Percentiles rank a stretch among this genome's conserved stretches.
These are phyloP conservation scores for Nannoperca australis DNA, from an alignment of 2,797 vertebrate genomes.

Conservation along the genomic window DNA sequence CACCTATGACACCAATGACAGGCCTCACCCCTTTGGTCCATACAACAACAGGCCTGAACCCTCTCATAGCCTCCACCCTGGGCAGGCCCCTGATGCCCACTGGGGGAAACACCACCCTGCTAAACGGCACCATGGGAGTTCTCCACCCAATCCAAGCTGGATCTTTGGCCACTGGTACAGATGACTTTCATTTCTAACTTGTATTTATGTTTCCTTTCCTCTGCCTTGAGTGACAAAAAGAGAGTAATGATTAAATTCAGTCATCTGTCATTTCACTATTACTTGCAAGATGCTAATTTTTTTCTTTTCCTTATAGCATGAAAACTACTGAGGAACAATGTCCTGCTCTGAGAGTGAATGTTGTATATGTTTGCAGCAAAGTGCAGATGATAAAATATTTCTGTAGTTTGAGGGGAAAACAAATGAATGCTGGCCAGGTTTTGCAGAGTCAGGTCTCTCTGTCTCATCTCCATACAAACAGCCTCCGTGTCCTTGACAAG, in stretches of 20 bases:
- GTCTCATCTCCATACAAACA: conserved; percentile 50
- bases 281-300: conserved; percentile 10
- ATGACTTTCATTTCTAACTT: conserved; percentile 4
- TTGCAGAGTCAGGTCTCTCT: conserved; percentile 43
- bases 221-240: not conserved
- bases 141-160: conserved; percentile 87
- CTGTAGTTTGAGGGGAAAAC: not conserved
- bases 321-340: not conserved
- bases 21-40: conserved; percentile 68
- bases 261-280: not conserved
- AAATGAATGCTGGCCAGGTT: conserved; percentile 8
- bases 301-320: not conserved
- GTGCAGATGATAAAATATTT: conserved; percentile 8
- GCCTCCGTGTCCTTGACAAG: conserved; percentile 40
- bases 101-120: conserved; percentile 88
- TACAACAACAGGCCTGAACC: conserved; percentile 76
- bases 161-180: conserved; percentile 64
- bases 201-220: not conserved
- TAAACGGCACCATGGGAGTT: conserved; percentile 89
- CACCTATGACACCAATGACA: conserved; percentile 85
- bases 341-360: conserved; percentile 9
- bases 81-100: conserved; percentile 88
- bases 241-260: conserved; percentile 1
- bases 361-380: not conserved
- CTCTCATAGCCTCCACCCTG: conserved; percentile 69